Evolutionary conservation across 2,113 vertebrate species (phyloP).

Genomic region (Ornithorhynchus anatinus): DNA sequence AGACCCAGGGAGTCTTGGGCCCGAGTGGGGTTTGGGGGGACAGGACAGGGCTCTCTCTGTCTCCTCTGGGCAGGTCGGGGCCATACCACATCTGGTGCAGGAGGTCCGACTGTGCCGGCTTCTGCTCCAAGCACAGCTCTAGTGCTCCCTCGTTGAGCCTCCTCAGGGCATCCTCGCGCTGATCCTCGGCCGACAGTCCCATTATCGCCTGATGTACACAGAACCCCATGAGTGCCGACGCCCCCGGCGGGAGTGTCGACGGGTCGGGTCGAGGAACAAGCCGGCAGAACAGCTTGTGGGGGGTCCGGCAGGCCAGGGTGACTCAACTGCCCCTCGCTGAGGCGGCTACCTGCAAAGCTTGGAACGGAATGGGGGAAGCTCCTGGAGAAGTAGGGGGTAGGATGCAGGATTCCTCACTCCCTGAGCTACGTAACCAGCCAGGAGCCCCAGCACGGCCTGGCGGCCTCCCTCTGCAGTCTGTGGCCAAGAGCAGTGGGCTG

Average conservation of each 20-base stretch:
- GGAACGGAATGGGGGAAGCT: too few relatives aligned
- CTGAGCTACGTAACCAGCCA: neutral
- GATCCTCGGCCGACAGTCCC: constrained; percentile 58
- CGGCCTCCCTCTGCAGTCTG: too few relatives aligned
- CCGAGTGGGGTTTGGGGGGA: neutral
- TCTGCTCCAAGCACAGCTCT: constrained; percentile 68
- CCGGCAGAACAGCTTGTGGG: too few relatives aligned
- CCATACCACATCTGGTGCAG: constrained; percentile 74
- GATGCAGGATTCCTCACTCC: neutral
- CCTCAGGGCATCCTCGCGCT: constrained; percentile 69
- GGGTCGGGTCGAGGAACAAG: too few relatives aligned
- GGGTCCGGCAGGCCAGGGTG: too few relatives aligned
- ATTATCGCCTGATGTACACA: constrained; percentile 67
- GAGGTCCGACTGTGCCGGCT: constrained; percentile 52
- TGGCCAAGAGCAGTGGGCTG: too few relatives aligned
- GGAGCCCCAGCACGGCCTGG: neutral
- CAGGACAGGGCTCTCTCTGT: neutral
- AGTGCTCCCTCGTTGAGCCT: constrained; percentile 73
- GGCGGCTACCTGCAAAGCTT: too few relatives aligned
- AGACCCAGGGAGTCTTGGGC: neutral
- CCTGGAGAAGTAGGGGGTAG: constrained; percentile 37
- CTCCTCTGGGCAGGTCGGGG: neutral
- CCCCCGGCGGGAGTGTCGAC: too few relatives aligned
- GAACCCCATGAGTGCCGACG: neutral
- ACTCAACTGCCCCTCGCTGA: too few relatives aligned